Conservation (phyloP, 2,797 vertebrate genomes). For the Parotocinclus haroldoi region DNA sequence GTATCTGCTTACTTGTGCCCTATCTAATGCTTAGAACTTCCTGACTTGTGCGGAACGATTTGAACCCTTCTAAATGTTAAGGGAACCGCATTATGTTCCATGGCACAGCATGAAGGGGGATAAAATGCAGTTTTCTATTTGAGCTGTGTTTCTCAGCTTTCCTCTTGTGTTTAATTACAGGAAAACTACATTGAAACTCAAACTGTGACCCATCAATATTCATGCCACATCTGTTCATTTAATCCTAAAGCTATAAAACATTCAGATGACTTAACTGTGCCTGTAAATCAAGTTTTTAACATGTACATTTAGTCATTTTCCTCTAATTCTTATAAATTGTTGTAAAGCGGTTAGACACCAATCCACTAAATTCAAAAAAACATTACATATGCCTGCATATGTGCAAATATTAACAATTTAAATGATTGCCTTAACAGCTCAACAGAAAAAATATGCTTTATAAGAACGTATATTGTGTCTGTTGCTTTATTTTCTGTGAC, state of each 20-base stretch:
- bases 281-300: background rate
- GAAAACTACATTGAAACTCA: slow-evolving; percentile 29
- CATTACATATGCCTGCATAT: too few species aligned
- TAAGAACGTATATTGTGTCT: too few species aligned
- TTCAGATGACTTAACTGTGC: background rate
- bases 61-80: slow-evolving; percentile 74
- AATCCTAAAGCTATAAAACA: slow-evolving; percentile 6
- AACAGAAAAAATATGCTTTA: too few species aligned
- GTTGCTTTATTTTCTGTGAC: too few species aligned
- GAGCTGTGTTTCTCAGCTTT: slow-evolving; percentile 46
- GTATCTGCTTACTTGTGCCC: slow-evolving; percentile 76
- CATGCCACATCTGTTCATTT: slow-evolving; percentile 19
- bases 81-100: slow-evolving; percentile 65
- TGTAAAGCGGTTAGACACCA: slow-evolving; percentile 37
- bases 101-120: slow-evolving; percentile 59
- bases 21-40: slow-evolving; percentile 67
- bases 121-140: slow-evolving; percentile 66
- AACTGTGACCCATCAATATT: slow-evolving; percentile 25
- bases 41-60: slow-evolving; percentile 70
- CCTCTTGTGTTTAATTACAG: slow-evolving; percentile 35
- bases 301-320: too few species aligned
- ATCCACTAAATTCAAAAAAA: slow-evolving; percentile 47
- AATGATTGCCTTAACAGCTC: too few species aligned
- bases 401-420: too few species aligned
- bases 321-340: too few species aligned